Conservation (phyloP, 1,140 invertebrate species). For the Thaumatotibia leucotreta region DNA sequence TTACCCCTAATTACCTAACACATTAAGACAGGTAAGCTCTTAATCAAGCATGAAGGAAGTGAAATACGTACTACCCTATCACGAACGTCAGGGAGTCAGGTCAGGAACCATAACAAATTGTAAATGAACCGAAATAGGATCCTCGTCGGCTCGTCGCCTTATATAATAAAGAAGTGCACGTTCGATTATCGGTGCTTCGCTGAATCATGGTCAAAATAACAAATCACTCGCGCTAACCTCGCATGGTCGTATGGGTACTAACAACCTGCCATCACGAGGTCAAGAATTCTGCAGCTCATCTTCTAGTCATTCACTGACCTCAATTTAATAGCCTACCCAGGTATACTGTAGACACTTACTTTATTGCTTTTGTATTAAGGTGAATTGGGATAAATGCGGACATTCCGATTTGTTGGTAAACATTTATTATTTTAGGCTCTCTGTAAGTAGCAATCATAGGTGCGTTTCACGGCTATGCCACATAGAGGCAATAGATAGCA, state of each 20-base stretch:
- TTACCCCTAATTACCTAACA: not conserved
- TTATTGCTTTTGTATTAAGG: too few species aligned
- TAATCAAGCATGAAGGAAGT: not conserved
- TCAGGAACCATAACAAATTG: not conserved
- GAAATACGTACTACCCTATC: not conserved
- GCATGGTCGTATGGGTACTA: not conserved
- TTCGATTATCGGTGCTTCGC: not conserved
- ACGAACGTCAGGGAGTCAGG: not conserved
- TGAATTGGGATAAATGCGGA: too few species aligned
- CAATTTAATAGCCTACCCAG: not conserved
- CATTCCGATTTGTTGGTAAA: too few species aligned
- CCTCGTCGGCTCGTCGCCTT: not conserved
- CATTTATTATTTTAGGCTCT: too few species aligned
- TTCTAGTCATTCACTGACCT: not conserved
- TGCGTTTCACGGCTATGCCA: too few species aligned
- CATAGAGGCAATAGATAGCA: too few species aligned
- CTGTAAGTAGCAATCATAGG: too few species aligned
- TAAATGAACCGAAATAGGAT: not conserved
- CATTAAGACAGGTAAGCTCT: not conserved
- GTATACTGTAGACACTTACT: too few species aligned
- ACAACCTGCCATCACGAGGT: not conserved
- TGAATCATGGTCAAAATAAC: slow-evolving; percentile 2
- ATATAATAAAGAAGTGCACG: not conserved
- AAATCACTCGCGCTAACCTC: not conserved
- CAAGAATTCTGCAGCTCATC: slow-evolving; percentile 1